These are phyloP conservation scores for Taxidea taxus DNA, from an alignment of 2,113 vertebrate genomes.

Conservation along the genomic window DNA sequence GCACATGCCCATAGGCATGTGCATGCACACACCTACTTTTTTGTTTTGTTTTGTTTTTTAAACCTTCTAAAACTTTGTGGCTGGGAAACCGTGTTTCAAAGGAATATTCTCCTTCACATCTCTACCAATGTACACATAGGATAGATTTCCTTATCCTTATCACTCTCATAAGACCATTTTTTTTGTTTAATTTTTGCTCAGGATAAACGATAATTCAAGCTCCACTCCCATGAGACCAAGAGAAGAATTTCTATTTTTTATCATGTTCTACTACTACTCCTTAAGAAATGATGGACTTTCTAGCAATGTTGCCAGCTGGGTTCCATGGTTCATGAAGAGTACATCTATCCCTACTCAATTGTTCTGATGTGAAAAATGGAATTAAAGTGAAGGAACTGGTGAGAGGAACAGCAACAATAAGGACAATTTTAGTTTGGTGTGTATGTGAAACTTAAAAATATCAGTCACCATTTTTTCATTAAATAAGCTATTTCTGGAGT, in stretches of 20 bases:
- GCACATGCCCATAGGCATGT: accelerated
- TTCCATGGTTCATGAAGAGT: not conserved
- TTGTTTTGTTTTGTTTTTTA: not conserved
- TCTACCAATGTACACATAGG: not conserved
- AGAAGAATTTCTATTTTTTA: not conserved
- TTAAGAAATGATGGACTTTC: accelerated
- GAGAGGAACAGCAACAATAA: not conserved
- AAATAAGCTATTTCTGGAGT: not conserved
- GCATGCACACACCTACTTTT: accelerated
- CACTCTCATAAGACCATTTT: not conserved
- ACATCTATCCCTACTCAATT: not conserved
- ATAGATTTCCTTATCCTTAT: not conserved
- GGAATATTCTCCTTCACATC: not conserved
- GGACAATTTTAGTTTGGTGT: not conserved
- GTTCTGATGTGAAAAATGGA: not conserved
- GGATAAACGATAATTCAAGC: not conserved
- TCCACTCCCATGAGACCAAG: not conserved
- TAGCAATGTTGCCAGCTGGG: not conserved
- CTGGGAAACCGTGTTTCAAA: not conserved
- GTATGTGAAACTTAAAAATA: not conserved
- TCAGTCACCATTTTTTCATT: not conserved
- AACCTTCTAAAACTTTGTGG: not conserved
- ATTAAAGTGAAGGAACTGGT: not conserved
- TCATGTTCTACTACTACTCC: not conserved
- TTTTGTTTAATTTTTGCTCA: not conserved